These are phyloP conservation scores for Agrilus mali DNA, from an alignment of 2,888 invertebrate species.

Conservation along the genomic window DNA sequence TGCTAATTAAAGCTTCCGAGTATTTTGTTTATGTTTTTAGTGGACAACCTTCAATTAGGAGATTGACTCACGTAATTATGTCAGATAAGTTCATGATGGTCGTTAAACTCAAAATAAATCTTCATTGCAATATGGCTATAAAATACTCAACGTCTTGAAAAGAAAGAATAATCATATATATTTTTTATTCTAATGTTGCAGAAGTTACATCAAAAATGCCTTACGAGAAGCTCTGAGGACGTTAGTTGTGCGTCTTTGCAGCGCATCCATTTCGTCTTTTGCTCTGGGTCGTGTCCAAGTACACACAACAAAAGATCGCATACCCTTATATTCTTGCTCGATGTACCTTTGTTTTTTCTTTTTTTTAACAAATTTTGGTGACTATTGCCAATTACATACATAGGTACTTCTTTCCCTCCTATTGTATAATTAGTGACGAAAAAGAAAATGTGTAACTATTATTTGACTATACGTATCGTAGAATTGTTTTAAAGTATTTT, in stretches of 20 bases:
- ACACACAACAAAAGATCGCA: too few relatives aligned
- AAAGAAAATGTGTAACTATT: too few relatives aligned
- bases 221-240: slow-evolving; percentile 80
- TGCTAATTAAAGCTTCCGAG: slow-evolving; percentile 4
- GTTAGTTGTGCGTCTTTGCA: slow-evolving; percentile 10
- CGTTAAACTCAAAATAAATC: neutral
- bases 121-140: neutral
- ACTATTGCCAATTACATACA: too few relatives aligned
- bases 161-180: neutral
- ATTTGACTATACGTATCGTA: too few relatives aligned
- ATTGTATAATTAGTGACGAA: too few relatives aligned
- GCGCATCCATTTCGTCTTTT: slow-evolving; percentile 13
- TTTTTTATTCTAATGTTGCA: slow-evolving; percentile 43
- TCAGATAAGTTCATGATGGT: neutral
- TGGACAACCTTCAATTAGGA: neutral
- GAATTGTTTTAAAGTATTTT: too few relatives aligned
- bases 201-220: slow-evolving; percentile 84
- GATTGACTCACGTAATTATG: neutral
- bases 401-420: too few relatives aligned
- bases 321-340: too few relatives aligned
- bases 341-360: too few relatives aligned
- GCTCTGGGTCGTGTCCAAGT: slow-evolving; percentile 6
- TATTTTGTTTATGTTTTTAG: neutral
- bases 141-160: neutral
- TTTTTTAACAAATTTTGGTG: too few relatives aligned